A percentile compares a stretch with the other conserved stretches of the same genome.
Evolutionary conservation across 2,797 vertebrate species (phyloP).

Genomic region (Myiothlypis chrysogaster): DNA sequence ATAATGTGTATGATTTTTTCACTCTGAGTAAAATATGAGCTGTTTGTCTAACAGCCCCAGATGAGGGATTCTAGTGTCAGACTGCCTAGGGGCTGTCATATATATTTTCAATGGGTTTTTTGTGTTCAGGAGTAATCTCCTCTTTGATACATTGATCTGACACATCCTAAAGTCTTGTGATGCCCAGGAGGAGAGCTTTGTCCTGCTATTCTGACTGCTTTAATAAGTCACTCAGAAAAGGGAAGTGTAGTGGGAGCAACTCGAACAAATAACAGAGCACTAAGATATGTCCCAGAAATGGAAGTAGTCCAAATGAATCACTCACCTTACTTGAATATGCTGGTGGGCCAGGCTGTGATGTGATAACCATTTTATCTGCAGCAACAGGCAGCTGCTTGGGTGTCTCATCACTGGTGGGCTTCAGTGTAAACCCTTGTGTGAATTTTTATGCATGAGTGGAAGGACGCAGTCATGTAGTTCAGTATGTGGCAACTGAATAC

Average conservation of each 20-base stretch:
- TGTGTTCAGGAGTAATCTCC: not conserved
- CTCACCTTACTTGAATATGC: not conserved
- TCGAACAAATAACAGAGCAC: not conserved
- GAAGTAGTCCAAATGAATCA: not conserved
- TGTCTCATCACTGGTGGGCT: not conserved
- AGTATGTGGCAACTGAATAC: not conserved
- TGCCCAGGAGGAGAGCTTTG: not conserved
- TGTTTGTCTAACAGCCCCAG: slow-evolving; percentile 39
- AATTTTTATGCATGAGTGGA: not conserved
- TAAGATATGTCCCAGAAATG: not conserved
- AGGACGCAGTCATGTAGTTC: not conserved
- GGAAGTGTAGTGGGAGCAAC: not conserved
- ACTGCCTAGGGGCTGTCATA: slow-evolving; percentile 15
- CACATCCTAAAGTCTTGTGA: not conserved
- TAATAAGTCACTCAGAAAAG: not conserved
- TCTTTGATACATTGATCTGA: slow-evolving; percentile 44
- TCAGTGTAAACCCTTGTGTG: not conserved
- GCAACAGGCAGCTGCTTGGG: not conserved
- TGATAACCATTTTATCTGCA: not conserved
- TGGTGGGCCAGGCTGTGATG: not conserved
- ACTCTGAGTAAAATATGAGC: slow-evolving; percentile 43
- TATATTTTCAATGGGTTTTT: slow-evolving; percentile 28
- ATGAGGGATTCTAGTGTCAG: slow-evolving; percentile 39
- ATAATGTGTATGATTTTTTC: slow-evolving; percentile 21
- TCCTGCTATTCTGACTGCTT: not conserved